Percentiles rank a stretch among this genome's conserved stretches.
These are phyloP conservation scores for Teleogryllus oceanicus DNA, from an alignment of 2,888 invertebrate genomes.

Conservation along the genomic window DNA sequence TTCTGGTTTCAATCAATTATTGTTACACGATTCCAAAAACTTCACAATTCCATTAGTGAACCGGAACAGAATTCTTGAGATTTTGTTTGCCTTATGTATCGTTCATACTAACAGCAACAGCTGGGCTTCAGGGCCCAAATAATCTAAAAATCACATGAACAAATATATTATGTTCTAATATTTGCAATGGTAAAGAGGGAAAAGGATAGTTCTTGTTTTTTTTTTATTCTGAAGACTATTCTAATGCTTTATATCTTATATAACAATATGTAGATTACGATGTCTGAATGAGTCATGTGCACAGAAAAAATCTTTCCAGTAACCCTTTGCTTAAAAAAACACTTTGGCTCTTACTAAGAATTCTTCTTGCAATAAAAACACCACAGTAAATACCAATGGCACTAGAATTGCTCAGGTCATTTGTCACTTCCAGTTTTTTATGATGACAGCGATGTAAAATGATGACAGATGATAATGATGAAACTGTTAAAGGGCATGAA, in stretches of 20 bases:
- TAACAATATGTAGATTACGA: constrained; percentile 57
- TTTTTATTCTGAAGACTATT: constrained; percentile 34
- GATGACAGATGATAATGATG: neutral
- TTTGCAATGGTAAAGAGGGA: constrained; percentile 42
- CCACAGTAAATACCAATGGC: constrained; percentile 52
- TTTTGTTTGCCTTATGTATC: constrained; percentile 26
- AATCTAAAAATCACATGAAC: constrained; percentile 47
- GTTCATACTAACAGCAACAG: constrained; percentile 37
- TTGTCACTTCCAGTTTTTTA: constrained; percentile 37
- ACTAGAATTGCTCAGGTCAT: constrained; percentile 50
- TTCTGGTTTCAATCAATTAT: constrained; percentile 30
- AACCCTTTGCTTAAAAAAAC: constrained; percentile 40
- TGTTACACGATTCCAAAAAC: constrained; percentile 28
- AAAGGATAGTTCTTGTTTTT: constrained; percentile 38
- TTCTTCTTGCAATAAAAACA: constrained; percentile 49
- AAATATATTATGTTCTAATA: constrained; percentile 43
- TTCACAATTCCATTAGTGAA: constrained; percentile 23
- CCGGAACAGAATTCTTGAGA: constrained; percentile 18
- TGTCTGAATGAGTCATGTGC: constrained; percentile 48
- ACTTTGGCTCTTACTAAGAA: constrained; percentile 56
- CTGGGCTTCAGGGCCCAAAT: constrained; percentile 42
- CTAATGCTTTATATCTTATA: constrained; percentile 44
- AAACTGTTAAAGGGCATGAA: neutral
- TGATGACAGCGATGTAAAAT: neutral
- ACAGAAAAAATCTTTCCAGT: constrained; percentile 43